These are phyloP conservation scores for Spilogale gracilis DNA, from an alignment of 2,113 vertebrate genomes.

Conservation along the genomic window DNA sequence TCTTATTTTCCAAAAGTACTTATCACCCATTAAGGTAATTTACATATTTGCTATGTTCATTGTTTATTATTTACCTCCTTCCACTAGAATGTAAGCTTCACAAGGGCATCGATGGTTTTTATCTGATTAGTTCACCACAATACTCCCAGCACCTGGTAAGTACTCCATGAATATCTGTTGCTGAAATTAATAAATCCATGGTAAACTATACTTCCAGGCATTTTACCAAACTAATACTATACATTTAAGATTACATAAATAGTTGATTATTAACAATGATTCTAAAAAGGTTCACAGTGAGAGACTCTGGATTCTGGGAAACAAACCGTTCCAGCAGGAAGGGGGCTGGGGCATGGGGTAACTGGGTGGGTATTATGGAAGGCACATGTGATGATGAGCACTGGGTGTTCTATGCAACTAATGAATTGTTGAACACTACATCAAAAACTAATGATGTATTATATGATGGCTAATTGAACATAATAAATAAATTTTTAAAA, in stretches of 20 bases:
- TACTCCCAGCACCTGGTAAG: neutral
- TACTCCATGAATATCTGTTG: neutral
- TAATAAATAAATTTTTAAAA: too few relatives aligned
- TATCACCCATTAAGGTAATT: neutral
- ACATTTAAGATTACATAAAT: constrained; percentile 2
- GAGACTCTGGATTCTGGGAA: too few relatives aligned
- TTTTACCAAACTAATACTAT: neutral
- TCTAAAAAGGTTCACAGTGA: neutral
- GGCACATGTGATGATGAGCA: too few relatives aligned
- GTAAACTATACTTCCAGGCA: neutral
- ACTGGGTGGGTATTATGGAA: too few relatives aligned
- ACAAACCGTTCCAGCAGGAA: too few relatives aligned
- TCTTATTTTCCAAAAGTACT: neutral
- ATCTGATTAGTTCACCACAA: neutral
- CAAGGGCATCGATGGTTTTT: neutral
- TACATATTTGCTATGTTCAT: neutral
- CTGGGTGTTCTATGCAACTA: too few relatives aligned
- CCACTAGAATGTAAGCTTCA: neutral
- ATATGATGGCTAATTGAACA: too few relatives aligned
- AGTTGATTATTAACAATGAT: neutral
- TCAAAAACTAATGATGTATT: too few relatives aligned
- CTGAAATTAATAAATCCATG: neutral
- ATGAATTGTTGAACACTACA: too few relatives aligned
- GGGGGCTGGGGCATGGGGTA: too few relatives aligned
- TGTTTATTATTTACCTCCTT: neutral